Conservation (phyloP, 2,888 invertebrate species). For the Clivina fossor region DNA sequence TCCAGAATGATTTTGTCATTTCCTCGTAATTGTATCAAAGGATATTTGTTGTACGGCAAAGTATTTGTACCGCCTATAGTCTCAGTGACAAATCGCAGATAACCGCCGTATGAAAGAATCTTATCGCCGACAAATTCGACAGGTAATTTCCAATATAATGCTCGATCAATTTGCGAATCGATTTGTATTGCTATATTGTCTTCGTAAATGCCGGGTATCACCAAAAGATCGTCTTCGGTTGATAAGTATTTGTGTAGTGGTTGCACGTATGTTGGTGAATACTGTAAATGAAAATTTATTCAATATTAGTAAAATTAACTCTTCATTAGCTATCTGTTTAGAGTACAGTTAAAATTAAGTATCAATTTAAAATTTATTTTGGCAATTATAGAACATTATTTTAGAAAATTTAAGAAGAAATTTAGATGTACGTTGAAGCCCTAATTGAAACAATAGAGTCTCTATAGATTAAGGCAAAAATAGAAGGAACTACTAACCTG, state of each 20-base stretch:
- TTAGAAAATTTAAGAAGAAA: conserved; percentile 1
- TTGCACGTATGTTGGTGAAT: conserved; percentile 17
- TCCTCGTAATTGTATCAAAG: conserved; percentile 82
- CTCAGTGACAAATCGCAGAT: conserved; percentile 74
- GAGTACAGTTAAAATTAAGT: too few relatives aligned
- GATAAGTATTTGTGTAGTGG: conserved; percentile 20
- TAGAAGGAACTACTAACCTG: conserved; percentile 8
- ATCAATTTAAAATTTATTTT: conserved; percentile 2
- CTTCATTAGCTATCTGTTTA: too few relatives aligned
- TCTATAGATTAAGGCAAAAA: too few relatives aligned
- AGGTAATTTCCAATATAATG: conserved; percentile 83
- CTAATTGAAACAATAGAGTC: too few relatives aligned
- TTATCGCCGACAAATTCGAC: conserved; percentile 81
- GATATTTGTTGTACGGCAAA: conserved; percentile 61
- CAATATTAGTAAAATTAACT: too few relatives aligned
- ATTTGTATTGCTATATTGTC: conserved; percentile 57
- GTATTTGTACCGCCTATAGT: conserved; percentile 63
- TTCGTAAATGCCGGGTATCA: conserved; percentile 63
- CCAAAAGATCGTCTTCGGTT: conserved; percentile 57
- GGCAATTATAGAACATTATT: too few relatives aligned
- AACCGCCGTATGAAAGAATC: conserved; percentile 89
- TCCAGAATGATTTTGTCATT: conserved; percentile 71
- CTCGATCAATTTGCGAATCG: conserved; percentile 60
- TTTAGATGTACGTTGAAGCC: too few relatives aligned
- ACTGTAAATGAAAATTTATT: conserved; percentile 2